phyloP scores from a whole-genome alignment of 1,140 invertebrate genomes.

The Conopomorpha cramerella region DNA sequence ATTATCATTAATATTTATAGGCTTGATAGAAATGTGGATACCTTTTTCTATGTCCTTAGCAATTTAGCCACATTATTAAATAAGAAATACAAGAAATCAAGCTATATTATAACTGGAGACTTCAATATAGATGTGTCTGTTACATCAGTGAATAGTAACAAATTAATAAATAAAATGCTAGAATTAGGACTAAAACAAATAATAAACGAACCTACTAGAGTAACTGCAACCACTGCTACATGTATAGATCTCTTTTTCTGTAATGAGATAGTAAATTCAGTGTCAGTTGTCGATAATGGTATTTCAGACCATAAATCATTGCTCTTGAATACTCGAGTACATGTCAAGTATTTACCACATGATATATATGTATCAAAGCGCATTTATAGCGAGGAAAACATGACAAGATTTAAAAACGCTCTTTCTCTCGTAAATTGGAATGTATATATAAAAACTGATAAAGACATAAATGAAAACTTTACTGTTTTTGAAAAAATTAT shows the following conservation, averaged over 20 bases:
- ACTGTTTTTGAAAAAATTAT: no score
- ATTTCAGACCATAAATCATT: slow-evolving; percentile 2
- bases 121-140: not conserved
- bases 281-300: not conserved
- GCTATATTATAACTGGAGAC: no score
- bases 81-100: not conserved
- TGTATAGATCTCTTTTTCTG: slow-evolving; percentile 1
- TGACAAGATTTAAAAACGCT: no score
- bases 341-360: not conserved
- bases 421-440: no score
- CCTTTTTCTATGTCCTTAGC: no score
- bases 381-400: no score
- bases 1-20: not conserved
- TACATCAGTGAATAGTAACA: not conserved
- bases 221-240: not conserved
- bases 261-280: not conserved
- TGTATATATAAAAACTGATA: no score
- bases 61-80: no score
- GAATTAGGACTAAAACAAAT: not conserved
- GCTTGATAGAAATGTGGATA: not conserved
- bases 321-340: not conserved
- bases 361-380: not conserved
- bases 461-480: no score
- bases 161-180: slow-evolving; percentile 1
- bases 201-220: not conserved